Base-by-base conservation (phyloP, 2,797 vertebrate genomes). In the Pseudomugil tenellus region DNA sequence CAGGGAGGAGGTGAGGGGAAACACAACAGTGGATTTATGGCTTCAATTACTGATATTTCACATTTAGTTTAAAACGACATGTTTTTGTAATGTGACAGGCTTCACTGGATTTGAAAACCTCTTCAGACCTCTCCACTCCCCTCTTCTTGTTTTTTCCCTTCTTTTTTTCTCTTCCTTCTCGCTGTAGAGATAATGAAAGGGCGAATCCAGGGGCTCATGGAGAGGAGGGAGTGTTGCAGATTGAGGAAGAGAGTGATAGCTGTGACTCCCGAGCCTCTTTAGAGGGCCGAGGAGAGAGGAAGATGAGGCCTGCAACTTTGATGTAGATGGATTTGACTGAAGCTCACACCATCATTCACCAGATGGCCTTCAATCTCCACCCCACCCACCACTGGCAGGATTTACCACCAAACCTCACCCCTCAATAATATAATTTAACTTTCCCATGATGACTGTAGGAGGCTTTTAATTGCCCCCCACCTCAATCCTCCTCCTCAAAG, bases 21-120 rank as follows among this genome's bases (percentile, higher is more conserved):
- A 89, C 86, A 92, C 87, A 96, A 95, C 94, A 94, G 87, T 91
- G 94, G 95, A 95, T 95, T 96, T 96, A 96, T 95, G 93, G 93
- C 94, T 94, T 96, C 95, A 95, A 93, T 96, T 96, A 96, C 95
- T 94, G 93, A 95, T 95, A 96, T 96, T 96, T 96, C 95, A 97
- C 95, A 94, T 96, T 95, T 94, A 93, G 94, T 96, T 96, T 95
- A 95, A 96, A 95, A 95, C 95, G 94, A 95, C 95, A 94, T 96
- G 95, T 96, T 96, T 96, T 95, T 96, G 74, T 95, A 95, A 95
- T 95, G 94, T 96, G 96, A 96, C 96, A 96, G 94, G 94, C 94
- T 95, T 95, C 93, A 92, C 90, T 92, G 93, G 92, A 92, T 94
- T 93, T 92, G 92, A 95, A 91, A 94, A 90, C 88, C 94, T 95